Evolutionary conservation across 2,888 invertebrate species (phyloP).

Genomic region (Hololepta plana): DNA sequence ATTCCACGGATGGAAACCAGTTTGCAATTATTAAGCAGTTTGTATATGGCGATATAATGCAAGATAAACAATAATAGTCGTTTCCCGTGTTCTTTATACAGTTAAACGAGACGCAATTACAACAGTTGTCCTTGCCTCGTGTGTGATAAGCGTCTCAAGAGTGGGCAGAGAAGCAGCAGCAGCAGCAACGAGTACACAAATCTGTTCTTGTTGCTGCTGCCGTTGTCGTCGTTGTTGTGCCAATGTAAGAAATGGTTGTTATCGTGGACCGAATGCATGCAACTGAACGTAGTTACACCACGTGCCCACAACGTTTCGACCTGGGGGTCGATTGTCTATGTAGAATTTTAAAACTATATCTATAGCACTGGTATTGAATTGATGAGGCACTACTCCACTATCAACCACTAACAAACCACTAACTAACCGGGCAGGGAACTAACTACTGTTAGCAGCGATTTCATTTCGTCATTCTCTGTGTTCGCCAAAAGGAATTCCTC

Average conservation of each 20-base stretch:
- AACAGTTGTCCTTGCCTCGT: conserved; percentile 16
- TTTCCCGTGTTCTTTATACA: conserved; percentile 17
- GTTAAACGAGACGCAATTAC: conserved; percentile 19
- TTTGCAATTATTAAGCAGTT: conserved; percentile 18
- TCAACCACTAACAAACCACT: no score
- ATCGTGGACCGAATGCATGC: conserved; percentile 11
- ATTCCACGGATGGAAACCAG: no score
- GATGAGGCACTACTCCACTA: no score
- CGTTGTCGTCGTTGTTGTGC: no score
- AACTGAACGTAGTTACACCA: conserved; percentile 10
- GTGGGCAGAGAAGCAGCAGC: conserved; percentile 13
- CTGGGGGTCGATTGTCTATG: no score
- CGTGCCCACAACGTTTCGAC: no score
- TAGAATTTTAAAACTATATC: no score
- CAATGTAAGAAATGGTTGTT: conserved; percentile 12
- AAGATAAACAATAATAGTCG: conserved; percentile 19
- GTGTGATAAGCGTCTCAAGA: conserved; percentile 15
- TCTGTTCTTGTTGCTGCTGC: conserved; percentile 11
- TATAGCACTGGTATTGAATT: no score
- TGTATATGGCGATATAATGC: conserved; percentile 17
- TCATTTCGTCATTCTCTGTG: no score
- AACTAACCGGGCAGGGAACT: no score
- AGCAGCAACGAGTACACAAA: conserved; percentile 14
- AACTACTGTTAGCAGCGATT: no score
- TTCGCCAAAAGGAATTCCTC: no score